Evolutionary conservation across 2,888 invertebrate genomes (phyloP).

Genomic region (Hecatera dysodea): DNA sequence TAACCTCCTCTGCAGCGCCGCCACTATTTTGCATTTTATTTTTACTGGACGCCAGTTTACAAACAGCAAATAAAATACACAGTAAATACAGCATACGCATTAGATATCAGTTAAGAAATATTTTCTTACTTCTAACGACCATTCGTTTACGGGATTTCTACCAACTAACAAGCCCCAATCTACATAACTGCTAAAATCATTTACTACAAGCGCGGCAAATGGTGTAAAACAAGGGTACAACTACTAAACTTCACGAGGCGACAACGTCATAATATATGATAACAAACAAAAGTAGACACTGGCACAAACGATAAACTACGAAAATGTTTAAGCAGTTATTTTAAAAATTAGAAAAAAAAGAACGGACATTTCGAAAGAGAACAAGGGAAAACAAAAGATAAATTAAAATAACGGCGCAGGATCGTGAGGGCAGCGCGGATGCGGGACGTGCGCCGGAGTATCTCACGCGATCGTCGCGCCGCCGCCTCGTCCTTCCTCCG

Average conservation of each 20-base stretch:
- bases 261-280: constrained; percentile 12
- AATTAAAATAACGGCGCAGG: constrained; percentile 75
- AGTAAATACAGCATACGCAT: constrained; percentile 1
- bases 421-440: constrained; percentile 78
- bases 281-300: constrained; percentile 1
- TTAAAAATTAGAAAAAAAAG: constrained; percentile 50
- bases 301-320: not conserved
- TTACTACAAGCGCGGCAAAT: constrained; percentile 20
- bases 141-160: constrained; percentile 50
- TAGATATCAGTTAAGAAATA: constrained; percentile 35
- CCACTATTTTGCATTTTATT: constrained; percentile 39
- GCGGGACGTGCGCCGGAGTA: constrained; percentile 74
- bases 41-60: constrained; percentile 24
- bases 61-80: not conserved
- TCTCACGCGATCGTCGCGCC: constrained; percentile 83
- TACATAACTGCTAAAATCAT: constrained; percentile 56
- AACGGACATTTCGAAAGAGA: constrained; percentile 56
- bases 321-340: not conserved
- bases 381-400: constrained; percentile 70
- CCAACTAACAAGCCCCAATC: constrained; percentile 58
- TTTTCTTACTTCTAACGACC: constrained; percentile 48
- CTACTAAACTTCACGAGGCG: not conserved
- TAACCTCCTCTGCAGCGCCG: constrained; percentile 25
- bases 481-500: constrained; percentile 75
- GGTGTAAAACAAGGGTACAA: constrained; percentile 34